Conservation (phyloP, 2,888 invertebrate genomes). For the Tetanocera ferruginea region DNA sequence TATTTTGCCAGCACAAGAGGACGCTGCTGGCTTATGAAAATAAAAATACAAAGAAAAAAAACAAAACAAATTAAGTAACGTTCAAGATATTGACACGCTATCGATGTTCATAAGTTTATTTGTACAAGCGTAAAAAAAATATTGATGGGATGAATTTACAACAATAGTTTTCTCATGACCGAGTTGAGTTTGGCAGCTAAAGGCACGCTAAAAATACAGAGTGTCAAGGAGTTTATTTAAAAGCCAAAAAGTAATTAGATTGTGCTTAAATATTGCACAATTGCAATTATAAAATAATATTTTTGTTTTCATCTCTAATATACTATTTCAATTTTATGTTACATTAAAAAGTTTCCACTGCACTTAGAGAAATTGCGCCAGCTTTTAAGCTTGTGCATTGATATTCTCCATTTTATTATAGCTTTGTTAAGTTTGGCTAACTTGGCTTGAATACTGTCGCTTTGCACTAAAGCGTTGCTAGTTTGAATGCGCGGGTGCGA, state of each 20-base stretch:
- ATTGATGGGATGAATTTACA: not conserved
- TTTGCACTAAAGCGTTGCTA: not conserved
- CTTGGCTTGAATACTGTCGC: not conserved
- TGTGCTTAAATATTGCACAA: not conserved
- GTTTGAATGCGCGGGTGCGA: not conserved
- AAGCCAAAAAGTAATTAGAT: not conserved
- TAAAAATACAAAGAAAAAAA: not conserved
- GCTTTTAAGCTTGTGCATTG: not conserved
- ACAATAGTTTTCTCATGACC: not conserved
- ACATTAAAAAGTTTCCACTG: not conserved
- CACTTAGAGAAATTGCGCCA: not conserved
- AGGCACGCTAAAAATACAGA: not conserved
- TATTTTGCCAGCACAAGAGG: not conserved
- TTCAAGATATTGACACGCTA: slow-evolving; percentile 5
- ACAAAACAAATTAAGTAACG: not conserved
- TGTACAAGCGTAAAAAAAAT: not conserved
- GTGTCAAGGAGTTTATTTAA: not conserved
- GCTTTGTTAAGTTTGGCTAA: not conserved
- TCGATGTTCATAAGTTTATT: slow-evolving; percentile 21
- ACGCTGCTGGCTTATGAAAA: not conserved
- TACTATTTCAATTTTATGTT: not conserved
- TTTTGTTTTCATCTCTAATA: not conserved
- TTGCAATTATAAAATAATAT: not conserved
- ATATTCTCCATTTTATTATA: no score
- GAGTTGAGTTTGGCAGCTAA: not conserved